Percentiles rank a stretch among this genome's conserved stretches.
phyloP scores from a whole-genome alignment of 2,113 vertebrate species.

The Atherinomorus stipes region DNA sequence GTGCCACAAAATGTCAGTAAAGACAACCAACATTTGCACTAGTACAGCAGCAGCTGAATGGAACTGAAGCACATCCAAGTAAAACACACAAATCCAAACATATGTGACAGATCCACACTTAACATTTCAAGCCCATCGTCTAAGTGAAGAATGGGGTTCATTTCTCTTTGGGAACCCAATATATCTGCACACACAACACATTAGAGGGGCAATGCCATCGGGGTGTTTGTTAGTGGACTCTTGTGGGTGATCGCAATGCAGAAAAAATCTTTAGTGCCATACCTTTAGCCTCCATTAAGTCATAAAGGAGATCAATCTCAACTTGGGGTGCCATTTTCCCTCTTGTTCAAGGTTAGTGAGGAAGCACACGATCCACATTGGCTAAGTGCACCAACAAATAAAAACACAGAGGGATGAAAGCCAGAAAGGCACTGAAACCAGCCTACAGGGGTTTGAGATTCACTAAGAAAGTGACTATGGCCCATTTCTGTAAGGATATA shows the following conservation, averaged over 20 bases:
- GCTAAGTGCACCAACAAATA: slow-evolving; percentile 17
- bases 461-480: background rate
- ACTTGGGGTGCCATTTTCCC: slow-evolving; percentile 50
- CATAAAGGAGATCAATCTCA: slow-evolving; percentile 68
- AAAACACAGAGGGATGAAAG: slow-evolving; percentile 1
- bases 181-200: slow-evolving; percentile 38
- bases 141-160: slow-evolving; percentile 55
- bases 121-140: slow-evolving; percentile 19
- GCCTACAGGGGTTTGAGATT: background rate
- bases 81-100: slow-evolving; percentile 46
- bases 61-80: slow-evolving; percentile 4
- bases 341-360: slow-evolving; percentile 56
- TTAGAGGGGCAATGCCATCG: slow-evolving; percentile 41
- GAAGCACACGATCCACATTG: slow-evolving; percentile 31
- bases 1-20: slow-evolving; percentile 29
- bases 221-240: slow-evolving; percentile 64
- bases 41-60: slow-evolving; percentile 1
- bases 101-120: slow-evolving; percentile 44
- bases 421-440: background rate
- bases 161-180: slow-evolving; percentile 58
- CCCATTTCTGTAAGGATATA: background rate
- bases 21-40: slow-evolving; percentile 22
- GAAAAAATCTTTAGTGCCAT: slow-evolving; percentile 23
- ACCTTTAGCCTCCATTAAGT: slow-evolving; percentile 50
- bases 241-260: slow-evolving; percentile 64